Evolutionary conservation across 1,140 invertebrate species (phyloP), one percentile per base, ranked within the genome.

Genomic region (Littorina saxatilis): DNA sequence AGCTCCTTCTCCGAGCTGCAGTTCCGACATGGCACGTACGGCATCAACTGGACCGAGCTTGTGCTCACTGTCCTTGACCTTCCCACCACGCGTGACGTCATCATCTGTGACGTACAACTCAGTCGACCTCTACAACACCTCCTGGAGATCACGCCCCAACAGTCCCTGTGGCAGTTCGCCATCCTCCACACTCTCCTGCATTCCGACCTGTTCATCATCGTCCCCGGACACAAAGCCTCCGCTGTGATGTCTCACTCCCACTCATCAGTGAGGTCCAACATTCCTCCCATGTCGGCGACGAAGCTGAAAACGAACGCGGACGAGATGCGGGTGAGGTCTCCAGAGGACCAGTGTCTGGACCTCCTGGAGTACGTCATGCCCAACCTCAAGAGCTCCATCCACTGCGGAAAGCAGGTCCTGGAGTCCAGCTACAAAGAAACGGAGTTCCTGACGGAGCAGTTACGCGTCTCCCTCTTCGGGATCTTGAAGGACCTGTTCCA

Each of bases 171-270:
- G 73, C 77, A 80, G 79, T 86, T 84, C 70, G 77, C 82, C 52
- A 82, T 86, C 40, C 82, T 86, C 13, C 82, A 86, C 74, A 86
- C 85, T 5, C 79, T 86, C 0, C 39, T 86, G 17, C 80, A 86
- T 73, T 84, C 85, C 7, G 83, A 86, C 29, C 55, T 86, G 40
- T 84, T 83, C 32, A 17, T 82, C 0, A 61, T 85, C 1, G 43
- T 83, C 27, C 74, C 79, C 27, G 66, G 80, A 0, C 40, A 73
- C n/a, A 35, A 35, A 11, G 27, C 43, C 9, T 37, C 15, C 37
- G 17, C 27, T 23, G 58, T 70, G 23, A 32, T 58, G 29, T 43
- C 72, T 11, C 55, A 23, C 20, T 55, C 50, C 37, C 52, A 35
- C 11, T 39, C 78, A 39, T 47, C 27, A 35, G 40, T 52, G 17